Conservation (phyloP, 2,888 invertebrate species). For the Microctonus brassicae region DNA sequence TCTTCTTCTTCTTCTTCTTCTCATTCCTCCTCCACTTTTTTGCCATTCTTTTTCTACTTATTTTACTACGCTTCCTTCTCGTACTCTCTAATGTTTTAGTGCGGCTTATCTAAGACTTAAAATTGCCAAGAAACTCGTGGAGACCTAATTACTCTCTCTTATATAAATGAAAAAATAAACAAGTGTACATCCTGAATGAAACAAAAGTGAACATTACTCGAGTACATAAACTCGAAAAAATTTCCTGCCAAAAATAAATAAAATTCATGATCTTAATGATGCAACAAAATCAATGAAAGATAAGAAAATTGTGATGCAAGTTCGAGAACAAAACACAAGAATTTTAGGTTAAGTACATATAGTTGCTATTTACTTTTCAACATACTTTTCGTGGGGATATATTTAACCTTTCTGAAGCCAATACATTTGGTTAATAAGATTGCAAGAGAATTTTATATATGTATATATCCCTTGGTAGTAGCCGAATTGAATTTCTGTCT, state of each 20-base stretch:
- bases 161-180: not conserved
- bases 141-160: slow-evolving; percentile 19
- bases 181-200: not conserved
- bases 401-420: not conserved
- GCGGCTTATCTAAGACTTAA: slow-evolving; percentile 11
- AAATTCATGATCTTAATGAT: not conserved
- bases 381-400: not conserved
- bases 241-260: not conserved
- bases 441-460: slow-evolving; percentile 27
- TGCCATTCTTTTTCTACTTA: not conserved
- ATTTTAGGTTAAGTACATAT: not conserved
- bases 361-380: not conserved
- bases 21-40: not conserved
- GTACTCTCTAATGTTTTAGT: not conserved
- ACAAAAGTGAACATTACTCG: not conserved
- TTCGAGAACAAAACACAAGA: not conserved
- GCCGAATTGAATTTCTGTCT: not conserved
- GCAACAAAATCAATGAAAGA: not conserved
- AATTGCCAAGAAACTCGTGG: slow-evolving; percentile 6
- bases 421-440: slow-evolving; percentile 44
- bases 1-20: not conserved
- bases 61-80: not conserved
- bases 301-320: not conserved
- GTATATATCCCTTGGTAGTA: not conserved
- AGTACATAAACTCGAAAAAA: not conserved